Evolutionary conservation across 1,140 invertebrate species (phyloP).

Genomic region (Brachionus sp.): DNA sequence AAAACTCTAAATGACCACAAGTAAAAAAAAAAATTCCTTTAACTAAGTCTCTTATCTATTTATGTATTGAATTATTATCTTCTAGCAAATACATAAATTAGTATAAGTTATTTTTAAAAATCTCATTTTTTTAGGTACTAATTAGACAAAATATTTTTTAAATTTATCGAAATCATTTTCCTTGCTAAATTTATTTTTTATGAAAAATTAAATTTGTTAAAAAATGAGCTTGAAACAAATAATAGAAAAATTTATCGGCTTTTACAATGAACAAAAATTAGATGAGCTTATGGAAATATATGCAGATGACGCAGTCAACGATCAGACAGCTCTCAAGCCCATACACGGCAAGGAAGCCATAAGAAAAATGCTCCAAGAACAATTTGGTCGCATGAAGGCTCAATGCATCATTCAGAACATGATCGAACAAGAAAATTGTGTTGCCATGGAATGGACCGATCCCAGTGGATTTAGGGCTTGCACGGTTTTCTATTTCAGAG

Average conservation of each 20-base stretch:
- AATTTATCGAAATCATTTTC: not conserved
- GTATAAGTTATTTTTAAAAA: not conserved
- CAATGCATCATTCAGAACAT: not conserved
- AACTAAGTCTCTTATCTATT: no score
- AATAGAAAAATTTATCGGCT: not conserved
- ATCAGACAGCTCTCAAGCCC: not conserved
- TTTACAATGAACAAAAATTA: constrained; percentile 19
- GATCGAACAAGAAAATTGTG: constrained; percentile 16
- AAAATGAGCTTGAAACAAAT: constrained; percentile 10
- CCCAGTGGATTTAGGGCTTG: not conserved
- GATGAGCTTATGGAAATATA: constrained; percentile 13
- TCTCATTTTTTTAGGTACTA: not conserved
- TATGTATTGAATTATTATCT: no score
- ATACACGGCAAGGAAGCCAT: not conserved
- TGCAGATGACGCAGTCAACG: not conserved
- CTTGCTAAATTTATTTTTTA: not conserved
- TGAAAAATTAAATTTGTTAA: not conserved
- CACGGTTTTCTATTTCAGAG: constrained; percentile 1
- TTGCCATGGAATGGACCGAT: constrained; percentile 30
- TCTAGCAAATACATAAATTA: not conserved
- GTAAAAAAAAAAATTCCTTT: no score
- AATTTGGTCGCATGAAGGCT: constrained; percentile 1
- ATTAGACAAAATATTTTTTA: no score
- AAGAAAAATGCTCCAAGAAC: not conserved
- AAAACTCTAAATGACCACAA: no score